Base-by-base conservation (phyloP, 2,113 vertebrate genomes). In the Trichomycterus rosablanca region DNA sequence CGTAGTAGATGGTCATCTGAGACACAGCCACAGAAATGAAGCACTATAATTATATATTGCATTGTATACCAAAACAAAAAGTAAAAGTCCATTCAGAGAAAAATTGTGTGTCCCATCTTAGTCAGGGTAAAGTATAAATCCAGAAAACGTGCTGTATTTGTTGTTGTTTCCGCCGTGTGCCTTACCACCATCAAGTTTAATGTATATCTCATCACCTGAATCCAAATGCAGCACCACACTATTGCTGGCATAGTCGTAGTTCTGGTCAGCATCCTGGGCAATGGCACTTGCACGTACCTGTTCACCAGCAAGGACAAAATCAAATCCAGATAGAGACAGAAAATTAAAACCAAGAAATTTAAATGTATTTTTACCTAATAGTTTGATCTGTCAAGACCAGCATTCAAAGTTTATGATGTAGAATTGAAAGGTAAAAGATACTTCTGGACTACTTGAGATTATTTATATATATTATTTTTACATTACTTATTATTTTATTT, bases 81-180 rank as follows among this genome's bases (percentile, higher is more conserved):
- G 4, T 24, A 24, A 24, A 39, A 26, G 35, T 11, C 2, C 4
- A 28, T 58, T 44, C 39, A 43, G 15, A 16, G 55, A 50, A 28
- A 5, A 7, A 32, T 58, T 12, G 18, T 16, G 7, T 35, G 26
- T 18, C 61, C 2, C 26, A 18, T 37, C 6, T 82, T 82, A 95
- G 80, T 97, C 93, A 0, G 93, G 90, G 66, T 94, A 97, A 49
- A 97, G 83, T 74, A 97, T 91, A 77, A 95, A 97, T 51, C 93
- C 93, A 22, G 93, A 95, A 78, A 97, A 95, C 46, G 93, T 97
- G 90, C 93, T 95, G 87, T 96, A 96, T 76, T 96, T 96, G 82
- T 96, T 96, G 82, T 94, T 97, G 79, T 95, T 95, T 32, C 91
- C 91, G 2, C 92, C 92, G 0, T 95, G 93, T 2, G 93, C 93